Conservation (phyloP, 2,113 vertebrate genomes). For the Neofelis nebulosa region DNA sequence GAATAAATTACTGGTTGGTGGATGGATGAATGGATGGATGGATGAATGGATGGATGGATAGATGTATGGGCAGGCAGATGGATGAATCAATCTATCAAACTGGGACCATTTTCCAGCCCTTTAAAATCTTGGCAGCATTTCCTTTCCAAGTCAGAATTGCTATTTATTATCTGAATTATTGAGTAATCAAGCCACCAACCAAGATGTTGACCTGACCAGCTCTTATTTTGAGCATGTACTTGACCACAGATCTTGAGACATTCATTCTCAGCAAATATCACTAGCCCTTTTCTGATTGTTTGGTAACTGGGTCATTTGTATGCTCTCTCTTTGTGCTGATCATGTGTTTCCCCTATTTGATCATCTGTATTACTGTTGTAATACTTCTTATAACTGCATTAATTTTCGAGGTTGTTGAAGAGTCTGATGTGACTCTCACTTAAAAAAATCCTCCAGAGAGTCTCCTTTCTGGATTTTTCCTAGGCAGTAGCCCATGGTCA, state of each 20-base stretch:
- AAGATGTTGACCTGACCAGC: slow-evolving; percentile 65
- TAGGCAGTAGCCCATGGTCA: neutral
- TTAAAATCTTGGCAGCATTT: slow-evolving; percentile 51
- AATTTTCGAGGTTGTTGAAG: slow-evolving; percentile 38
- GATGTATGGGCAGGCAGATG: neutral
- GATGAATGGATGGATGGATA: neutral
- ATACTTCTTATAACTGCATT: slow-evolving; percentile 42
- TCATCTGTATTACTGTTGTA: slow-evolving; percentile 4
- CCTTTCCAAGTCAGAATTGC: slow-evolving; percentile 58
- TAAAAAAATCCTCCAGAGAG: slow-evolving; percentile 46
- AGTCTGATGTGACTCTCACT: slow-evolving; percentile 14
- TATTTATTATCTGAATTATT: slow-evolving; percentile 73
- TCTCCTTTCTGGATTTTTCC: slow-evolving; percentile 4
- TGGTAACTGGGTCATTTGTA: slow-evolving; percentile 50
- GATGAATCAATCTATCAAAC: neutral
- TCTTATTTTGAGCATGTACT: slow-evolving; percentile 66
- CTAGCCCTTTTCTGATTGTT: slow-evolving; percentile 34
- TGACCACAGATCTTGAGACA: slow-evolving; percentile 66
- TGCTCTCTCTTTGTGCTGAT: slow-evolving; percentile 43
- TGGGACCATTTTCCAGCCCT: slow-evolving; percentile 16
- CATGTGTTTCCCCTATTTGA: neutral
- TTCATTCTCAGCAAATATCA: slow-evolving; percentile 50
- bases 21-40: neutral
- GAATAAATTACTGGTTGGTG: neutral
- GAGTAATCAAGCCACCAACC: slow-evolving; percentile 66